phyloP scores from a whole-genome alignment of 2,888 invertebrate species.

The Troides aeacus region DNA sequence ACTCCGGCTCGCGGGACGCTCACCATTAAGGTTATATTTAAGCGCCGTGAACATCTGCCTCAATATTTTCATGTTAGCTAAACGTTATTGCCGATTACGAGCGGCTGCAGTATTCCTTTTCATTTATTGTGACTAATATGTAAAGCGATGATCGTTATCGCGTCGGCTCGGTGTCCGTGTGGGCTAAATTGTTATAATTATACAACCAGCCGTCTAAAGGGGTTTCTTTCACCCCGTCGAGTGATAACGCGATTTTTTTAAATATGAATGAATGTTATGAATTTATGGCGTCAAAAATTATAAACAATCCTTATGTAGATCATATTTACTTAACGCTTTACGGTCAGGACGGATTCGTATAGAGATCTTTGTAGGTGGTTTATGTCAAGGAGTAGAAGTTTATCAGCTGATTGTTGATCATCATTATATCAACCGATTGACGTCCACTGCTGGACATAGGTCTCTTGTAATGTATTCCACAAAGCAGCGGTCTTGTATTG shows the following conservation, averaged over 20 bases:
- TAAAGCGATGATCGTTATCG: slow-evolving; percentile 19
- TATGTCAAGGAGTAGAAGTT: too few species aligned
- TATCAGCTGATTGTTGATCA: too few species aligned
- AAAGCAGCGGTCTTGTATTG: too few species aligned
- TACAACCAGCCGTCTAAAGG: not conserved
- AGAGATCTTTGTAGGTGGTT: too few species aligned
- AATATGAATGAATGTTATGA: not conserved
- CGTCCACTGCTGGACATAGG: too few species aligned
- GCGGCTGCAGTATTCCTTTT: slow-evolving; percentile 37
- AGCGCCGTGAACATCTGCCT: slow-evolving; percentile 42
- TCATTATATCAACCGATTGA: too few species aligned
- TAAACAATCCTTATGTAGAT: too few species aligned
- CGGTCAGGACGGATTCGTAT: too few species aligned
- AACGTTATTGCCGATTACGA: slow-evolving; percentile 41
- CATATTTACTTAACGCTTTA: too few species aligned
- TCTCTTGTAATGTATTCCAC: too few species aligned
- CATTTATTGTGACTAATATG: slow-evolving; percentile 34
- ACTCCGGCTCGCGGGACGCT: slow-evolving; percentile 45
- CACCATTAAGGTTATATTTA: slow-evolving; percentile 47
- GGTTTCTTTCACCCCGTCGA: not conserved
- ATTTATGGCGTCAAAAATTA: too few species aligned
- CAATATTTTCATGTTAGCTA: slow-evolving; percentile 39
- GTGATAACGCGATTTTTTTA: not conserved
- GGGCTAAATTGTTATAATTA: slow-evolving; percentile 9
- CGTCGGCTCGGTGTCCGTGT: slow-evolving; percentile 2